A percentile compares a stretch with the other conserved stretches of the same genome.
Evolutionary conservation across 2,888 invertebrate species (phyloP).

Genomic region (Hetaerina titia): DNA sequence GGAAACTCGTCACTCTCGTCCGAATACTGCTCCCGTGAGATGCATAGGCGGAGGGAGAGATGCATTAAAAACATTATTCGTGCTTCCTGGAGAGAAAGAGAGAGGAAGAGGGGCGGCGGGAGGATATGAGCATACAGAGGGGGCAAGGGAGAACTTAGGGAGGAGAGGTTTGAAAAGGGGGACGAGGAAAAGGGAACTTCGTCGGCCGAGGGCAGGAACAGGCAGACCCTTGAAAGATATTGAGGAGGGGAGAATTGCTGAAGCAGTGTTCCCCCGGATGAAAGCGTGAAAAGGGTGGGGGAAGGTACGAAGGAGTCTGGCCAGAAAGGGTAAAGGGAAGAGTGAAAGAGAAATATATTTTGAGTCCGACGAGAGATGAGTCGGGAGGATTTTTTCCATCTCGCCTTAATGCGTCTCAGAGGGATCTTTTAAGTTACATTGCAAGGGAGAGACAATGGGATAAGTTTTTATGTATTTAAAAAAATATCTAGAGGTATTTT

Average conservation of each 20-base stretch:
- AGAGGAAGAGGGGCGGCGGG: background rate
- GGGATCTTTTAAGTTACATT: constrained; percentile 52
- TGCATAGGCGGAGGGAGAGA: background rate
- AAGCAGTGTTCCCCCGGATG: background rate
- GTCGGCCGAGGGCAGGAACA: no score
- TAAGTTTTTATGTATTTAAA: constrained; percentile 40
- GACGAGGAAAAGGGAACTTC: background rate
- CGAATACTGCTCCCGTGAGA: constrained; percentile 28
- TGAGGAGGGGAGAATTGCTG: background rate
- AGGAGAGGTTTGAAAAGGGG: background rate
- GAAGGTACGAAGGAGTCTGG: background rate
- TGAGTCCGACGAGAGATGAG: background rate
- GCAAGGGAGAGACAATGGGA: constrained; percentile 43
- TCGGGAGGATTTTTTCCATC: constrained; percentile 22
- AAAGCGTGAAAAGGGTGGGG: constrained; percentile 7
- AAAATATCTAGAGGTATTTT: background rate
- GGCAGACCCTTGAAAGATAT: background rate
- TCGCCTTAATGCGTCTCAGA: constrained; percentile 49
- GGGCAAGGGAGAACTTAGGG: background rate
- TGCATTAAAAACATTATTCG: constrained; percentile 65
- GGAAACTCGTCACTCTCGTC: constrained; percentile 50
- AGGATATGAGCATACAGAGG: background rate
- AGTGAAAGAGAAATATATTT: background rate
- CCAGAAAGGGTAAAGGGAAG: background rate
- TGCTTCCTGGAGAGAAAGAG: constrained; percentile 37